These are phyloP conservation scores for Spilogale gracilis DNA, from an alignment of 2,113 vertebrate species.

Conservation along the genomic window DNA sequence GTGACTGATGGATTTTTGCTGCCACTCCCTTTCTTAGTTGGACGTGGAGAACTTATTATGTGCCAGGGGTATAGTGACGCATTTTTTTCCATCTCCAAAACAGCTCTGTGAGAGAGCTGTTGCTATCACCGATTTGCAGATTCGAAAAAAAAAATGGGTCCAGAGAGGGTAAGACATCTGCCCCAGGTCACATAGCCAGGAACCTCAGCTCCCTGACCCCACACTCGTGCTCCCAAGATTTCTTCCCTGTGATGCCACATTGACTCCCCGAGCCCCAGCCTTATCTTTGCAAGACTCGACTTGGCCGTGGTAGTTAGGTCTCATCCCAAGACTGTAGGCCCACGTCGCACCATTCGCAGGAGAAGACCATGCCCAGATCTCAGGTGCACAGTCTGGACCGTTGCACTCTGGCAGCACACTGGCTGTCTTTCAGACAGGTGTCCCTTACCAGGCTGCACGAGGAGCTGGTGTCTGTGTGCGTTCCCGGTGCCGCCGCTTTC, in stretches of 20 bases:
- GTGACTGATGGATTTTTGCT: constrained; percentile 13
- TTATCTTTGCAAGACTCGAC: not conserved
- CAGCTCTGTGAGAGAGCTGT: constrained; percentile 8
- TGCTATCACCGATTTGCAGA: not conserved
- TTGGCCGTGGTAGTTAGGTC: fast-evolving
- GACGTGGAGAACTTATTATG: not conserved
- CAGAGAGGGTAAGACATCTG: constrained; percentile 45
- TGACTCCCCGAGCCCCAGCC: not conserved
- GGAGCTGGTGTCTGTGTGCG: not conserved
- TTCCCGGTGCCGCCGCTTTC: not conserved
- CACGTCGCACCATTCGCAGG: fast-evolving
- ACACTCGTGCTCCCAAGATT: fast-evolving
- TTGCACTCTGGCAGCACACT: fast-evolving
- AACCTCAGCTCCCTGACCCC: not conserved
- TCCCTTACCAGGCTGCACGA: not conserved
- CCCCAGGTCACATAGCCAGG: constrained; percentile 35
- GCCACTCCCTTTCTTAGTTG: not conserved
- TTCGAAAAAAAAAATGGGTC: not conserved
- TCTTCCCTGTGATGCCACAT: fast-evolving
- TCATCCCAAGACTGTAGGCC: not conserved
- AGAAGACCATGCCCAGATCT: not conserved
- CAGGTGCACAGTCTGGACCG: fast-evolving
- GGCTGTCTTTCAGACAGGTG: not conserved
- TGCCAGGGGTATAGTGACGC: constrained; percentile 51
- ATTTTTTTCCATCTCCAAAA: constrained; percentile 18